phyloP scores from a whole-genome alignment of 2,797 vertebrate genomes.

The Emydoidea blandingii region DNA sequence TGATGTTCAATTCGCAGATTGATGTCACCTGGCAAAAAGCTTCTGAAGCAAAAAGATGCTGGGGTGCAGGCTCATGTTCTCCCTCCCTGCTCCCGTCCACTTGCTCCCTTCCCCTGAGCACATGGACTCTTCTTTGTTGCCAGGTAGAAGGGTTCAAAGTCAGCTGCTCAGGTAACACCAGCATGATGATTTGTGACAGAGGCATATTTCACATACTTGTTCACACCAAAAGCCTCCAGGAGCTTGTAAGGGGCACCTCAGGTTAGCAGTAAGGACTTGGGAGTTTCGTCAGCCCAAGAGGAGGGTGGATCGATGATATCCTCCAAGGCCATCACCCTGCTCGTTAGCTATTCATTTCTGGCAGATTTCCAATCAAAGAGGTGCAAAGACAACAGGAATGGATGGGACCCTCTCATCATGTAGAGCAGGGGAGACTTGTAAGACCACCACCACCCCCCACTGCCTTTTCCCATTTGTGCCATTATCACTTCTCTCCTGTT shows the following conservation, averaged over 20 bases:
- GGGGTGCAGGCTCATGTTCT: background rate
- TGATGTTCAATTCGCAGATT: background rate
- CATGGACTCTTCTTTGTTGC: background rate
- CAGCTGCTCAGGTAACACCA: background rate
- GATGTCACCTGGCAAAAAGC: background rate
- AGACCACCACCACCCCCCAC: background rate
- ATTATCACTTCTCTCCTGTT: background rate
- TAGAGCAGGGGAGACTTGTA: background rate
- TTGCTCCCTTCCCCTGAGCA: no score
- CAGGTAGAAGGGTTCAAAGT: background rate
- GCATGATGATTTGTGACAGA: background rate
- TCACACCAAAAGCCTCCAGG: background rate
- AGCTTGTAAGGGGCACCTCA: background rate
- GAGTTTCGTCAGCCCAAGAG: background rate
- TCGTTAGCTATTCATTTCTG: background rate
- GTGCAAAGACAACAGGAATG: background rate
- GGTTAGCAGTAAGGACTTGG: background rate
- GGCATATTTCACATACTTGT: background rate
- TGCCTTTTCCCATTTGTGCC: background rate
- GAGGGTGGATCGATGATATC: no score
- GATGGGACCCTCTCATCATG: background rate
- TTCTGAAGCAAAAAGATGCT: background rate
- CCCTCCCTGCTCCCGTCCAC: no score
- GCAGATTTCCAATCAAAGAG: background rate
- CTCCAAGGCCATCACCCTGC: no score